phyloP scores from a whole-genome alignment of 2,888 invertebrate species.

The Caenorhabditis parvicauda region DNA sequence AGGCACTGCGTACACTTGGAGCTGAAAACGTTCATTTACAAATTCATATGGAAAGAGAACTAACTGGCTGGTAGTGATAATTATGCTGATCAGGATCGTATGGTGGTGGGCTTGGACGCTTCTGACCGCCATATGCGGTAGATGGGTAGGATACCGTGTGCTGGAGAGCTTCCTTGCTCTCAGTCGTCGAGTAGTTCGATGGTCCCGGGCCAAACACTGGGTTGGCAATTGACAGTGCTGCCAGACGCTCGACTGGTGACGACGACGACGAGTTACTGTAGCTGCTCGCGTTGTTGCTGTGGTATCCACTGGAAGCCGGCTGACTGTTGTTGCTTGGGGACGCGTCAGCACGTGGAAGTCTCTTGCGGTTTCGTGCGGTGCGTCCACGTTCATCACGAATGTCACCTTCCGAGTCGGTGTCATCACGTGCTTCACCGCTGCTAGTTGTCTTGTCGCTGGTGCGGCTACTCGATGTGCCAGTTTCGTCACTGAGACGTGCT shows the following conservation, averaged over 20 bases:
- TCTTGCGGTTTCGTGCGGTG: constrained; percentile 21
- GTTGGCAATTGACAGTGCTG: constrained; percentile 39
- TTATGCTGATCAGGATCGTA: constrained; percentile 29
- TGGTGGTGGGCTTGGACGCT: constrained; percentile 29
- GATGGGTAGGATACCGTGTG: constrained; percentile 3
- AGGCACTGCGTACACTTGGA: constrained; percentile 34
- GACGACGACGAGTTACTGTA: constrained; percentile 45
- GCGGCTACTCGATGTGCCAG: constrained; percentile 34
- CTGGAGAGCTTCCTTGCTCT: constrained; percentile 23
- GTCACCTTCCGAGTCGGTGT: constrained; percentile 38
- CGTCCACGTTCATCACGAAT: constrained; percentile 21
- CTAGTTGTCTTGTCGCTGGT: constrained; percentile 35
- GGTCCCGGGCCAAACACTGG: constrained; percentile 36
- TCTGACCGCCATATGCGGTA: constrained; percentile 11
- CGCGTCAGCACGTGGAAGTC: constrained; percentile 18
- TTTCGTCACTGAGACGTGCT: constrained; percentile 29
- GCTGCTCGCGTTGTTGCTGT: constrained; percentile 47
- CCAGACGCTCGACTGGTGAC: constrained; percentile 38
- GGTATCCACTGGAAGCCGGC: constrained; percentile 55
- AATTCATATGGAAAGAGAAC: neutral
- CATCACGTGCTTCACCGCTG: constrained; percentile 33
- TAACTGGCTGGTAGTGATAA: constrained; percentile 25
- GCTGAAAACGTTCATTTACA: neutral
- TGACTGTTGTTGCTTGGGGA: constrained; percentile 29
- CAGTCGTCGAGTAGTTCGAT: constrained; percentile 11